Evolutionary conservation across 2,888 invertebrate genomes (phyloP).

Genomic region (Pyrrhosoma nymphula): DNA sequence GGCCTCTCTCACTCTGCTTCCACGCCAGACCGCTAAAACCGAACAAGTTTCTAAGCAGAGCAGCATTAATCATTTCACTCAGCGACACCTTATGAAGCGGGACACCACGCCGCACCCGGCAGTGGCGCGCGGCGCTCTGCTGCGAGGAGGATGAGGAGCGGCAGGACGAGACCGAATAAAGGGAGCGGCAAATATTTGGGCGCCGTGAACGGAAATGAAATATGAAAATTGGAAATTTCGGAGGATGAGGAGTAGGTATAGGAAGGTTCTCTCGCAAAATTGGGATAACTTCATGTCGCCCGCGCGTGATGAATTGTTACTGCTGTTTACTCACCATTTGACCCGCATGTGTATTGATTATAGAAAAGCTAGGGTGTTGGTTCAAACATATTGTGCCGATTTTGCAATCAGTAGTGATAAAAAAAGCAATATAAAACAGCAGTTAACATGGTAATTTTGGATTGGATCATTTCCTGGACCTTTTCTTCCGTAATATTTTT

Average conservation of each 20-base stretch:
- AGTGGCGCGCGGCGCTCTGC: too few species aligned
- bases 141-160: neutral
- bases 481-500: too few species aligned
- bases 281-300: neutral
- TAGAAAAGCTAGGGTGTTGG: neutral
- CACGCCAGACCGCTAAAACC: neutral
- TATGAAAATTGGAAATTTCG: constrained; percentile 24
- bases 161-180: neutral
- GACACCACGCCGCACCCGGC: neutral
- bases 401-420: neutral
- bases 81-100: constrained; percentile 35
- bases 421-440: neutral
- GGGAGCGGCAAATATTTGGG: constrained; percentile 3
- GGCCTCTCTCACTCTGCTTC: neutral
- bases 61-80: constrained; percentile 21
- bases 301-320: constrained; percentile 4
- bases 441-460: neutral
- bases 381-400: neutral
- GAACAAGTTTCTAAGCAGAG: constrained; percentile 15
- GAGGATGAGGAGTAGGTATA: too few species aligned
- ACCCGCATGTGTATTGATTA: neutral
- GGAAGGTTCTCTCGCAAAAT: neutral
- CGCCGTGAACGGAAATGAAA: constrained; percentile 39
- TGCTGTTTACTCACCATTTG: neutral
- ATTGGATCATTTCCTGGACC: neutral